Evolutionary conservation across 2,113 vertebrate species (phyloP).

Genomic region (Sorex araneus): DNA sequence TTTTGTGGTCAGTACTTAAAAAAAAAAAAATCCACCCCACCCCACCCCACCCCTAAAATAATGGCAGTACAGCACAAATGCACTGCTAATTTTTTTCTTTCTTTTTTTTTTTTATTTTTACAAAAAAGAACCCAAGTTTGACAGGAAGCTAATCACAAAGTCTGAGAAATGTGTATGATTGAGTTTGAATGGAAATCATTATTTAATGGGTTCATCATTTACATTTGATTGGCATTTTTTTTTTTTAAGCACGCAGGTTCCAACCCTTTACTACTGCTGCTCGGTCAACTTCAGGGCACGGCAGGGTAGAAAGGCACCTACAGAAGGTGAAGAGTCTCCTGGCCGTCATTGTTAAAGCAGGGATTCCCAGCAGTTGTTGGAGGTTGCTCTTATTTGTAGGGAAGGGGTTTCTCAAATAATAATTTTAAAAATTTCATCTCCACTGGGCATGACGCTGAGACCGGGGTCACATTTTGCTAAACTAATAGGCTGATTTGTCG

Average conservation of each 20-base stretch:
- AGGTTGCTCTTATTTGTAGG: constrained; percentile 85
- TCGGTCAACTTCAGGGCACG: constrained; percentile 73
- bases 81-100: constrained; percentile 53
- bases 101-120: neutral
- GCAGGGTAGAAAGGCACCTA: neutral
- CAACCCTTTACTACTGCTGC: constrained; percentile 76
- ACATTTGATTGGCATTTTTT: constrained; percentile 85
- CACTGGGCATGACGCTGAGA: constrained; percentile 54
- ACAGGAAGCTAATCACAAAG: constrained; percentile 66
- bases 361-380: constrained; percentile 82
- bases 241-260: constrained; percentile 77
- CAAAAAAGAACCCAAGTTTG: constrained; percentile 67
- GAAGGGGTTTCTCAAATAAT: constrained; percentile 81
- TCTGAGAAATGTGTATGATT: constrained; percentile 62
- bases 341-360: constrained; percentile 81
- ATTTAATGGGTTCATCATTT: constrained; percentile 90
- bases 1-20: constrained; percentile 86
- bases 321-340: constrained; percentile 78
- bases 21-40: constrained; percentile 67
- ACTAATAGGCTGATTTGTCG: constrained; percentile 88
- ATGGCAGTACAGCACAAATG: constrained; percentile 86
- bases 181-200: constrained; percentile 85
- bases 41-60: constrained; percentile 80
- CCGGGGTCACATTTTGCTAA: constrained; percentile 82
- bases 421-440: constrained; percentile 82